Evolutionary conservation across 2,113 vertebrate genomes (phyloP).

Genomic region (Lophura nycthemera): DNA sequence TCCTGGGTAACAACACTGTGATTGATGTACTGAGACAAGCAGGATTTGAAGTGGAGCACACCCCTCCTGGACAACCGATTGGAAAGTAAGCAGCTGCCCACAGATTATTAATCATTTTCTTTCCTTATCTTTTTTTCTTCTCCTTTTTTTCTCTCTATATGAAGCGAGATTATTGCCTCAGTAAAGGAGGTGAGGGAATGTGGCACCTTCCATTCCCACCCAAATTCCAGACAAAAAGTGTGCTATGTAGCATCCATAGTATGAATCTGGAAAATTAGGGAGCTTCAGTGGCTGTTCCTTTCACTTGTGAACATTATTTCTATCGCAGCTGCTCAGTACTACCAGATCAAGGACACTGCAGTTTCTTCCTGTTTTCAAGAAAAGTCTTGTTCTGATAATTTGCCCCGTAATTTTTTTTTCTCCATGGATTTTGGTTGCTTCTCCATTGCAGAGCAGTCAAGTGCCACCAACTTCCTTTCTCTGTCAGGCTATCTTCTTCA

Average conservation of each 20-base stretch:
- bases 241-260: background rate
- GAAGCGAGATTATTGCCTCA: conserved; percentile 14
- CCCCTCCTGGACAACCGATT: conserved; percentile 83
- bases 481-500: background rate
- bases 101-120: conserved; percentile 27
- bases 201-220: conserved; percentile 3
- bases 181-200: background rate
- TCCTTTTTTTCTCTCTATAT: conserved; percentile 10
- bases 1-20: conserved; percentile 97
- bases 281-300: background rate
- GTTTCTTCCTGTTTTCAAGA: background rate
- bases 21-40: conserved; percentile 94
- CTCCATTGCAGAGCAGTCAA: background rate
- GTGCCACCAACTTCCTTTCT: background rate
- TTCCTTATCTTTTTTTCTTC: conserved; percentile 14
- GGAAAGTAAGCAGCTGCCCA: conserved; percentile 83
- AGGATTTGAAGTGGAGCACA: conserved; percentile 93
- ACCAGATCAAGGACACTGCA: background rate
- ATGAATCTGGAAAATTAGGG: background rate
- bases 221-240: conserved; percentile 13
- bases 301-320: background rate
- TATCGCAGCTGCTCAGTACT: background rate
- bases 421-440: background rate
- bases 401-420: background rate
- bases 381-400: background rate